A percentile compares a stretch with the other conserved stretches of the same genome.
Conservation (phyloP, 2,888 invertebrate genomes). For the Troides helena region DNA sequence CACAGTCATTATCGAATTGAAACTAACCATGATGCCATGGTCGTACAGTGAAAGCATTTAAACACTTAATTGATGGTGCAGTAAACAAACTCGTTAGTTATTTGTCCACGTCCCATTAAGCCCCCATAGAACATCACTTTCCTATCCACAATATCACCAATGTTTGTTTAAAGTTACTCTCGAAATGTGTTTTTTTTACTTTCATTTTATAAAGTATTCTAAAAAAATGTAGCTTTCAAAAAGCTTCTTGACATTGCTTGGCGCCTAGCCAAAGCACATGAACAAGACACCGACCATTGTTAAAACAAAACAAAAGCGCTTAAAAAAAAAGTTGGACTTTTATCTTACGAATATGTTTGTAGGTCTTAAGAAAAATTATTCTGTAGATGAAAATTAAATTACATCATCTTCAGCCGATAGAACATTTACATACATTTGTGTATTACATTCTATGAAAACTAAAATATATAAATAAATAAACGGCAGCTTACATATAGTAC, state of each 20-base stretch:
- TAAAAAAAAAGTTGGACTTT: constrained; percentile 17
- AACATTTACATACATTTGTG: too few relatives aligned
- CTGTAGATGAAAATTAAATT: not conserved
- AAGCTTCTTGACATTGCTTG: constrained; percentile 25
- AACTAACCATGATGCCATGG: constrained; percentile 23
- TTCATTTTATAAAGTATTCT: constrained; percentile 10
- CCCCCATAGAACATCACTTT: constrained; percentile 4
- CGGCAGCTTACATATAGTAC: too few relatives aligned
- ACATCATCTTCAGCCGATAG: too few relatives aligned
- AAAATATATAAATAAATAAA: too few relatives aligned
- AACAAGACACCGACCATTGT: constrained; percentile 21
- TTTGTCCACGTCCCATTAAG: constrained; percentile 18
- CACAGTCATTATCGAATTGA: constrained; percentile 33
- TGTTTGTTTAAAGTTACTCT: not conserved
- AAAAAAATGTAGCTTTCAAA: constrained; percentile 11
- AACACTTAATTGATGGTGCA: constrained; percentile 25
- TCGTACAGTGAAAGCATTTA: constrained; percentile 28
- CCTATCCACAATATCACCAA: not conserved
- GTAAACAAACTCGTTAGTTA: constrained; percentile 28
- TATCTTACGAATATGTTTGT: constrained; percentile 20
- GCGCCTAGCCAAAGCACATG: constrained; percentile 22
- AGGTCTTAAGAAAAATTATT: not conserved
- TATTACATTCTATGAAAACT: too few relatives aligned
- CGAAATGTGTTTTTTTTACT: constrained; percentile 4
- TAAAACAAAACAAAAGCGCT: constrained; percentile 15